Base-by-base conservation (phyloP, 2,113 vertebrate species). In the Spea bombifrons region DNA sequence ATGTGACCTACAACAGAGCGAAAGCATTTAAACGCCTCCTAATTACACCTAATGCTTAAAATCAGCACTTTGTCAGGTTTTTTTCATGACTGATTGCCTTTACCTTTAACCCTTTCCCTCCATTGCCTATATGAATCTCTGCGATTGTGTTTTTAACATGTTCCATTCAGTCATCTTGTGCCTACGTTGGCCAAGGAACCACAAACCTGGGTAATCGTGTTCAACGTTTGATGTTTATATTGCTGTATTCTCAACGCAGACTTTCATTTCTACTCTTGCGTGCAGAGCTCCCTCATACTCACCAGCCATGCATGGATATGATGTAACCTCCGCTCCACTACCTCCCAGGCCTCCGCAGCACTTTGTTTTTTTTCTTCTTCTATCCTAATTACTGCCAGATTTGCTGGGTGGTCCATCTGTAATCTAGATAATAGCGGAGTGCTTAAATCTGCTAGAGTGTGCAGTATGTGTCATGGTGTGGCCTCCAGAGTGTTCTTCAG, bases 371-470 rank as follows among this genome's bases (percentile, higher is more conserved):
- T 53, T 47, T 17, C 55, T 47, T 85, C 84, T 86, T 78, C 53
- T 50, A 81, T 87, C 67, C 83, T 91, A 83, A 87, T 84, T 87
- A 84, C 85, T 87, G 85, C 84, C 90, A 88, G 87, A 78, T 91
- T 90, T 86, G 86, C 89, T 90, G 90, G 89, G 90, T 92, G 90
- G 91, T 91, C 91, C 88, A 85, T 87, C 86, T 90, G 89, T 84
- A 83, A 86, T 85, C 81, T 89, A 90, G 89, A 91, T 88, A 89
- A 88, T 83, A 81, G 89, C 79, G 72, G 82, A 83, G 75, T 75
- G 86, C 82, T 83, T 84, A 83, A 85, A 87, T 84, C 84, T 82
- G 69, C 78, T 78, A 77, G 78, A 83, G 86, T 79, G 53, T 83
- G 46, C 72, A 53, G 77, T 79, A 70, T 84, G 73, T 85, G 88